Evolutionary conservation across 23 tunicate species (phyloP).

Genomic region (Phallusia fumigata): DNA sequence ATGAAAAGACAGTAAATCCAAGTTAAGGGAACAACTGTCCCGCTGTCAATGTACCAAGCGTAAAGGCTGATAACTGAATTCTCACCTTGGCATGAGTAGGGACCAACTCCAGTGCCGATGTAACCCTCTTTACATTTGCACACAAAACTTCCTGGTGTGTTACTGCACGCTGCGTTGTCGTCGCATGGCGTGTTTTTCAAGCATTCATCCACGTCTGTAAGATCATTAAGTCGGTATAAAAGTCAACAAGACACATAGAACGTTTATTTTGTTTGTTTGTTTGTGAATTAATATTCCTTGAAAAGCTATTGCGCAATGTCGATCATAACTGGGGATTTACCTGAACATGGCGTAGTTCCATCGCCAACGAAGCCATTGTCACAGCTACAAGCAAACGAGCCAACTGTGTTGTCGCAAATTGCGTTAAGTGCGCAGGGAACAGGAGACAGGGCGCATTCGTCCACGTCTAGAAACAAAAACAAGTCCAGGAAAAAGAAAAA

Average conservation of each 20-base stretch:
- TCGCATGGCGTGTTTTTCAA: constrained; percentile 16
- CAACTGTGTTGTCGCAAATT: constrained; percentile 48
- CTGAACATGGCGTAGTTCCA: constrained; percentile 19
- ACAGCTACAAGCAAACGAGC: constrained; percentile 48
- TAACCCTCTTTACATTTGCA: constrained; percentile 61
- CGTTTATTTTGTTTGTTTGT: too few species aligned
- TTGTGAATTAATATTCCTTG: too few species aligned
- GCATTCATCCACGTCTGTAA: constrained; percentile 68
- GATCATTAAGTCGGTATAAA: too few species aligned
- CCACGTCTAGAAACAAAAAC: constrained; percentile 35
- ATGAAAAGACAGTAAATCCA: neutral
- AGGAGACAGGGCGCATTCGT: constrained; percentile 26
- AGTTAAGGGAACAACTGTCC: neutral
- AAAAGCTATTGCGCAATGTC: neutral
- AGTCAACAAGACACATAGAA: too few species aligned
- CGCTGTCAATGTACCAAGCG: neutral
- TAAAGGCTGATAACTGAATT: too few species aligned
- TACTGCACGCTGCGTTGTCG: constrained; percentile 36
- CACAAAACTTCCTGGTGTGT: constrained; percentile 31
- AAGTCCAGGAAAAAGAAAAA: neutral
- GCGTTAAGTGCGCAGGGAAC: constrained; percentile 34
- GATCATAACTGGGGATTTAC: neutral
- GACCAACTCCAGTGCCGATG: neutral
- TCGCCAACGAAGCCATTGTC: constrained; percentile 44
- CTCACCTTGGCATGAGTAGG: constrained; percentile 7